Base-by-base conservation (phyloP, 2,888 invertebrate genomes). In the Marronus borbonicus region DNA sequence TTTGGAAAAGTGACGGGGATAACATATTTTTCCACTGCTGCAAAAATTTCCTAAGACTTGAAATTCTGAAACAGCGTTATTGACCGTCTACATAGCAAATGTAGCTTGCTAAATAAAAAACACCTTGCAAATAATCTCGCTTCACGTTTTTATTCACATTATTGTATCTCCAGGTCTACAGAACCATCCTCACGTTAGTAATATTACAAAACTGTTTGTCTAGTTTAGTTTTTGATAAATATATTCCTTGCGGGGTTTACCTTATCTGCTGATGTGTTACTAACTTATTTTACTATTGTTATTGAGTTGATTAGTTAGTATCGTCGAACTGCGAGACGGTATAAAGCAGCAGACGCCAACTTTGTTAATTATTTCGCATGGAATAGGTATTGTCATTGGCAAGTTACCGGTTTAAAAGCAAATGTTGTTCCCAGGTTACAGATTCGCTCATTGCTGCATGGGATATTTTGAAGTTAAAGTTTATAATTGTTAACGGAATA, bases 261-360 rank as follows among this genome's bases (percentile, higher is more conserved):
- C 3, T 8, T 14, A 20, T 12, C 14, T 24, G 24, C 49, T 14
- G 28, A 12, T 10, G 68, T 49, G 68, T 68, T 68, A 68, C 24
- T 68, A 68, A 68, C 28, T 68, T n/a, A 24, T 68, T 50, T 49
- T 28, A 50, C 68, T 49, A 68, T 68, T 68, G 68, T 68, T 50
- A 50, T 68, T 68, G 68, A 50, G 24, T 28, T 68, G 49, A 68
- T 68, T 68, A 68, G 50, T 17, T 39, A 65, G 36, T 14, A n/a
- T 65, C 17, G 36, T 17, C 8, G 14, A n/a, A n/a, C 55, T 55
- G 62, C 28, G 24, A 12, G 52, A 17, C 20, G 55, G 44, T 44
- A 44, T 12, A 44, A 8, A 44, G 44, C 44, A 44, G 44, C 2
- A 44, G 2, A 44, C 44, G 10, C 62, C 17, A 65, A 65, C 39